phyloP scores from a whole-genome alignment of 2,797 vertebrate genomes.

The Orientallactaga sibirica region DNA sequence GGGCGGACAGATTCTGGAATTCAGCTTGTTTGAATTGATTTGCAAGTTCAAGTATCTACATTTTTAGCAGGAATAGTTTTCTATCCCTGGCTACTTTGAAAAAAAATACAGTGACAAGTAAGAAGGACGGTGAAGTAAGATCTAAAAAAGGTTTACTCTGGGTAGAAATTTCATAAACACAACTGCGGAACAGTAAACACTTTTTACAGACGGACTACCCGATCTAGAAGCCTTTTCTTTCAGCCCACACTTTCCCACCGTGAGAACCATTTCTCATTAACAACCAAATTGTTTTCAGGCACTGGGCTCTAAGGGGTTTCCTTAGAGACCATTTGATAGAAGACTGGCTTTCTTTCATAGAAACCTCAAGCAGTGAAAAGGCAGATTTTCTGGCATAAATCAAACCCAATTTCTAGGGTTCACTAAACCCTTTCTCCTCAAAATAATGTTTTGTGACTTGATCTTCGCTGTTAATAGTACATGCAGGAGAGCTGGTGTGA shows the following conservation, averaged over 20 bases:
- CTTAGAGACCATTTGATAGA: constrained; percentile 92
- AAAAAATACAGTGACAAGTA: constrained; percentile 48
- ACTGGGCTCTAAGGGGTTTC: constrained; percentile 91
- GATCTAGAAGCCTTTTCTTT: constrained; percentile 88
- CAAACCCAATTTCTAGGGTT: constrained; percentile 94
- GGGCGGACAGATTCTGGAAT: constrained; percentile 38
- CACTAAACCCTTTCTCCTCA: constrained; percentile 92
- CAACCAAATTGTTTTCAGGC: constrained; percentile 94
- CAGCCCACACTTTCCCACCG: constrained; percentile 92
- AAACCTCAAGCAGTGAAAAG: constrained; percentile 91
- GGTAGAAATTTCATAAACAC: constrained; percentile 85
- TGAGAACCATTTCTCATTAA: constrained; percentile 93
- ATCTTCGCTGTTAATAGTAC: constrained; percentile 90
- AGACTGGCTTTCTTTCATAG: constrained; percentile 91
- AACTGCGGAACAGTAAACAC: constrained; percentile 82
- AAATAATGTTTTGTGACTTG: constrained; percentile 91
- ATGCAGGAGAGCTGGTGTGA: constrained; percentile 88
- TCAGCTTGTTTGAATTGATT: constrained; percentile 64
- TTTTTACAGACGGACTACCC: constrained; percentile 85
- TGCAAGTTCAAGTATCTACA: constrained; percentile 71
- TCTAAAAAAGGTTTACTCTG: constrained; percentile 65
- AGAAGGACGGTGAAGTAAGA: constrained; percentile 63
- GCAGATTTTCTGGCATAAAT: constrained; percentile 93
- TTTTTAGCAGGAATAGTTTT: constrained; percentile 55
- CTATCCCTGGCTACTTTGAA: constrained; percentile 48